These are phyloP conservation scores for Pelusios castaneus DNA, from an alignment of 2,113 vertebrate genomes.

Conservation along the genomic window DNA sequence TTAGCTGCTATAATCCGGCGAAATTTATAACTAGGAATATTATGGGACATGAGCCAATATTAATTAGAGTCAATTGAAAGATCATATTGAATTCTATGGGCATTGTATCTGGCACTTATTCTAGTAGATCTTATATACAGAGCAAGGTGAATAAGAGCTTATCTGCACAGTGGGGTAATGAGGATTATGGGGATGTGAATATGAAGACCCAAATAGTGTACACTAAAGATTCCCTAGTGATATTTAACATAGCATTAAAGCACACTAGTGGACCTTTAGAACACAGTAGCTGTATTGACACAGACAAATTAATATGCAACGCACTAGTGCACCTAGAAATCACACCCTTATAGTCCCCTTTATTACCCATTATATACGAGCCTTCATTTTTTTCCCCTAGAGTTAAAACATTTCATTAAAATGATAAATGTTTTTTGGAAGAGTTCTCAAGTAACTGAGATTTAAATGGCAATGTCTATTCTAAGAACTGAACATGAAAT, in stretches of 20 bases:
- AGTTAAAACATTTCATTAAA: neutral
- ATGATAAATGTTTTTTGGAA: neutral
- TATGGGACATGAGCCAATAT: neutral
- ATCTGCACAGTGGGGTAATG: neutral
- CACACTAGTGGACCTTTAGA: neutral
- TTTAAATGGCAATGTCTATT: neutral
- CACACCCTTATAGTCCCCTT: neutral
- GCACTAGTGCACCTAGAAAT: neutral
- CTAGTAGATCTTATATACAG: neutral
- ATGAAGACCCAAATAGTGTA: neutral
- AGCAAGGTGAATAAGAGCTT: too few relatives aligned
- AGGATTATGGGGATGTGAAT: neutral
- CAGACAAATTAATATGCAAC: neutral
- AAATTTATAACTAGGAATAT: neutral
- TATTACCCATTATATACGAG: neutral
- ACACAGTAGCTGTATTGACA: neutral
- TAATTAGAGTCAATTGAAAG: neutral
- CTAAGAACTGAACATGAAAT: neutral
- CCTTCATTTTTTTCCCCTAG: neutral
- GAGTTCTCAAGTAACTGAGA: neutral
- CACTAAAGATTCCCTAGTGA: neutral
- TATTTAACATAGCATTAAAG: neutral
- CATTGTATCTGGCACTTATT: neutral
- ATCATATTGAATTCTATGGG: neutral
- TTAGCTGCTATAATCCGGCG: neutral